A percentile compares a stretch with the other conserved stretches of the same genome.
phyloP scores from a whole-genome alignment of 2,113 vertebrate genomes.

The Physeter macrocephalus region DNA sequence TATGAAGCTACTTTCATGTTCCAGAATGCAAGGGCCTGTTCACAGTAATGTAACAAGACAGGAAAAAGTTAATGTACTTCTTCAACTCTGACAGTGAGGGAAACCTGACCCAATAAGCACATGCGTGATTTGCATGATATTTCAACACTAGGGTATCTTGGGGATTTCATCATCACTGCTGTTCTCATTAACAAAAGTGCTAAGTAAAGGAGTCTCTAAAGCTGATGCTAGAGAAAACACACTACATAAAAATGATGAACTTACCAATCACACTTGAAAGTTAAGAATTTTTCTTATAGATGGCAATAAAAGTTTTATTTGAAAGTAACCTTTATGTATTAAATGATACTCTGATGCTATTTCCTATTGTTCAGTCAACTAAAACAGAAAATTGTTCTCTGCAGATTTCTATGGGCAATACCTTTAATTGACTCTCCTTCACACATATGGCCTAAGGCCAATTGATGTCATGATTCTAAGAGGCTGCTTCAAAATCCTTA shows the following conservation, averaged over 20 bases:
- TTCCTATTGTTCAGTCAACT: not conserved
- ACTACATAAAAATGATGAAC: not conserved
- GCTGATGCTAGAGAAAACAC: not conserved
- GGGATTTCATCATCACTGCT: not conserved
- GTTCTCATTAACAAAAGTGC: not conserved
- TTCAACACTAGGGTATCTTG: not conserved
- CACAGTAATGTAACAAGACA: not conserved
- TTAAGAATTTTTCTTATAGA: not conserved
- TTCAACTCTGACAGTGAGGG: not conserved
- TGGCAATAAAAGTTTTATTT: conserved; percentile 33
- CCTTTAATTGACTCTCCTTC: not conserved
- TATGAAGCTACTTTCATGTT: not conserved
- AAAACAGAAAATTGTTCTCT: not conserved
- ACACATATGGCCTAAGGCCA: not conserved
- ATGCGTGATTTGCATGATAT: not conserved
- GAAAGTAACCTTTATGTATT: not conserved
- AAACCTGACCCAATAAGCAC: not conserved
- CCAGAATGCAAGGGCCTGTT: not conserved
- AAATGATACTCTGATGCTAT: not conserved
- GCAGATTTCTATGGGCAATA: not conserved
- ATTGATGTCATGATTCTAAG: not conserved
- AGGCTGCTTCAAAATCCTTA: not conserved
- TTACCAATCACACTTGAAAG: not conserved
- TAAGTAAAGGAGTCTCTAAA: not conserved
- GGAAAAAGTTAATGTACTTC: not conserved